A percentile compares a stretch with the other conserved stretches of the same genome.
Evolutionary conservation across 1,140 invertebrate genomes (phyloP).

Genomic region (Neodiprion pinetum): DNA sequence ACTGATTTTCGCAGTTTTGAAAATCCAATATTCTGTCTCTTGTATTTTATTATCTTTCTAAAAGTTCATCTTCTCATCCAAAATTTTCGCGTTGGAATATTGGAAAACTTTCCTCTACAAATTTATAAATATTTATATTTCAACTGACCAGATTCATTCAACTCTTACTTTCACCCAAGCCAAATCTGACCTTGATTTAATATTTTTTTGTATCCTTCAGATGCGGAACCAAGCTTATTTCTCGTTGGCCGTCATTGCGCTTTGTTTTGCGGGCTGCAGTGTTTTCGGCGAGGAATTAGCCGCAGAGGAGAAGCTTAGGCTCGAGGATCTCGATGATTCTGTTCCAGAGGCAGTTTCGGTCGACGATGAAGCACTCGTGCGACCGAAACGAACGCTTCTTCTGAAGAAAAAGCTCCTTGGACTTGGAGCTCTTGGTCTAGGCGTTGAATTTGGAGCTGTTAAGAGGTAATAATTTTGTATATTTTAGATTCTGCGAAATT

Average conservation of each 20-base stretch:
- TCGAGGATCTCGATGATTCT: background rate
- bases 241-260: background rate
- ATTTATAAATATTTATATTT: too few species aligned
- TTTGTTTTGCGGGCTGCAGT: background rate
- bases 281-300: background rate
- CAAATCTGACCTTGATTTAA: background rate
- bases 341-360: background rate
- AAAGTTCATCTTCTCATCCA: too few species aligned
- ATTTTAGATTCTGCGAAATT: too few species aligned
- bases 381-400: conserved; percentile 26
- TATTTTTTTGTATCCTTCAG: background rate
- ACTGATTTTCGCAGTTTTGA: too few species aligned
- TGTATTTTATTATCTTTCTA: too few species aligned
- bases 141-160: too few species aligned
- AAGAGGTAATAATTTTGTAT: conserved; percentile 23
- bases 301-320: background rate
- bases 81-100: too few species aligned
- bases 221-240: conserved; percentile 3
- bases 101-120: too few species aligned
- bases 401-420: conserved; percentile 27
- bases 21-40: too few species aligned
- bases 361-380: background rate
- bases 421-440: conserved; percentile 26
- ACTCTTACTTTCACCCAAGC: too few species aligned
- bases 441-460: conserved; percentile 28